These are phyloP conservation scores for Apodemia hepburni DNA, from an alignment of 2,888 invertebrate species.

Conservation along the genomic window DNA sequence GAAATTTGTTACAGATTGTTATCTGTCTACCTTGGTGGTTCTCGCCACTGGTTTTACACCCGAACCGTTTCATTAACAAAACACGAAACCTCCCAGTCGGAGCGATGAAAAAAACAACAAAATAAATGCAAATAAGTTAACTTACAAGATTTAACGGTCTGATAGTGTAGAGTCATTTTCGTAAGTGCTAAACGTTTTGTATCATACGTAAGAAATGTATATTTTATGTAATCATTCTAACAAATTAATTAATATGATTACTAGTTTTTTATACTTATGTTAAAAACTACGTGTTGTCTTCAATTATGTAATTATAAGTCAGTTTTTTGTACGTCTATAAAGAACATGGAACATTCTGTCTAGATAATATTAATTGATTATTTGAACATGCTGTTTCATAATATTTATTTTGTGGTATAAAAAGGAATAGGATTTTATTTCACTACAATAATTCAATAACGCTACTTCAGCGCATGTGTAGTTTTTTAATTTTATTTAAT, in stretches of 20 bases:
- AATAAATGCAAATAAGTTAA: constrained; percentile 48
- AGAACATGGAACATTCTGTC: too few relatives aligned
- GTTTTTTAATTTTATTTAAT: too few relatives aligned
- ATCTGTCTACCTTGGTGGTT: constrained; percentile 44
- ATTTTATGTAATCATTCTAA: constrained; percentile 9
- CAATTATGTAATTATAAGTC: too few relatives aligned
- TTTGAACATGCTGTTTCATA: too few relatives aligned
- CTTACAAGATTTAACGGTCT: constrained; percentile 46
- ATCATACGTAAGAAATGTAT: neutral
- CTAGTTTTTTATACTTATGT: neutral
- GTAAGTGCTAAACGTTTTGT: constrained; percentile 13
- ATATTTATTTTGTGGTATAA: too few relatives aligned
- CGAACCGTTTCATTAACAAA: constrained; percentile 49
- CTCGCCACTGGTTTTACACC: constrained; percentile 67
- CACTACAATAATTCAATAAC: too few relatives aligned
- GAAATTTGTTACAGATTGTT: constrained; percentile 32
- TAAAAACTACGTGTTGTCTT: too few relatives aligned
- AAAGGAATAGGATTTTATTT: too few relatives aligned
- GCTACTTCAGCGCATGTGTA: too few relatives aligned
- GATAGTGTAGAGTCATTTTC: constrained; percentile 37
- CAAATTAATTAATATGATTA: constrained; percentile 1
- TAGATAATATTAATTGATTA: too few relatives aligned
- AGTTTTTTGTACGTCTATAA: too few relatives aligned
- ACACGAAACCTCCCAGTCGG: constrained; percentile 50
- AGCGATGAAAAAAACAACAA: constrained; percentile 48